Evolutionary conservation across 2,888 invertebrate species (phyloP), one percentile per base, ranked within the genome.

Genomic region (Ophion ellenae): DNA sequence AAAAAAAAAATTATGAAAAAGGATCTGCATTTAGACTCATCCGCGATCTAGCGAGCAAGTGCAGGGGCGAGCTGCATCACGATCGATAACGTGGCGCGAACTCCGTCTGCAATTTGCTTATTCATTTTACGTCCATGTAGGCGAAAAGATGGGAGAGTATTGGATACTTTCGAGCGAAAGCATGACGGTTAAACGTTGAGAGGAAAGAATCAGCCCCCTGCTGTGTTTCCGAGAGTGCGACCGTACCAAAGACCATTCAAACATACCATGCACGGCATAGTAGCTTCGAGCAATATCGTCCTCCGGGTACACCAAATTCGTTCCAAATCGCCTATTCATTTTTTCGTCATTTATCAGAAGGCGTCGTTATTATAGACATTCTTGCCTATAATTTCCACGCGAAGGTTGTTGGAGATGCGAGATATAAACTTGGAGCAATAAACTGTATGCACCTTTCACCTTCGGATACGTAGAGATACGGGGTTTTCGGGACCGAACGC

Each of bases 171-270:
- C 81, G 71, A 82, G 83, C 85, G 85, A 86, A 88, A 88, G 87
- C 85, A 82, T 81, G 85, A 28, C 77, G 78, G 81, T 84, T 82
- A 84, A 88, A 77, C 64, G 75, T 71, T 53, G 36, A 76, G 77
- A 79, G 67, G 28, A 75, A 78, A 73, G 73, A 64, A 70, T 20
- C 4, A 32, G 32, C 32, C 32, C 32, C 70, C 66, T 74, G 79
- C 66, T 73, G 76, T 84, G 79, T 81, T 83, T 81, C 81, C 53
- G 85, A 85, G 86, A 88, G 88, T 87, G 87, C 86, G 87, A 84
- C 86, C 81, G 82, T 83, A 63, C 75, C 71, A 24, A 14, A 70
- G 57, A 71, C 69, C 75, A 74, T 83, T 75, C 14, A 76, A 69
- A 63, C 59, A 80, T 17, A 47, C n/a, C 63, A 1, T 24, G 24